Conservation (phyloP, 2,797 vertebrate species). For the Sebastes wilsoni region DNA sequence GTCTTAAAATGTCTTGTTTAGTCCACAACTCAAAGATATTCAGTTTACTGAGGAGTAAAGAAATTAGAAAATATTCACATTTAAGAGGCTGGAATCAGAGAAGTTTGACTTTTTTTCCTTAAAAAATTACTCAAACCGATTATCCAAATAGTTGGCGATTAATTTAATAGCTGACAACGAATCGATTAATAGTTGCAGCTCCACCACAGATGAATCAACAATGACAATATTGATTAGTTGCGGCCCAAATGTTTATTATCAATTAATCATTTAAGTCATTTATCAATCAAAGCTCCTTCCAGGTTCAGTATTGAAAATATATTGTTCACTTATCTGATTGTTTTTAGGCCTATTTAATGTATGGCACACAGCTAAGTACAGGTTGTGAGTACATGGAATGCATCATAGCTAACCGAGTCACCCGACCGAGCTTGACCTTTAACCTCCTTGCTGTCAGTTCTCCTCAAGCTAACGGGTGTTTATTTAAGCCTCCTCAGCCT, state of each 20-base stretch:
- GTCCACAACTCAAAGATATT: not conserved
- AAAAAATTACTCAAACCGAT: not conserved
- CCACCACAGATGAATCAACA: not conserved
- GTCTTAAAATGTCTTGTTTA: not conserved
- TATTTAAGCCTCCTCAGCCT: conserved; percentile 32
- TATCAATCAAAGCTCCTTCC: not conserved
- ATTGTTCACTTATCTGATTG: not conserved
- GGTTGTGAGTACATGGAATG: conserved; percentile 32
- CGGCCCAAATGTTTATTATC: not conserved
- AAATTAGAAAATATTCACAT: not conserved
- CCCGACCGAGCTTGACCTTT: conserved; percentile 45
- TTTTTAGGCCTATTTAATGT: not conserved
- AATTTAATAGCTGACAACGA: not conserved
- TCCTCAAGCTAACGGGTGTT: conserved; percentile 29
- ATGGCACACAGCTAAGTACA: not conserved
- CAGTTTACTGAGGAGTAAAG: not conserved
- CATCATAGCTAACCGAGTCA: conserved; percentile 23
- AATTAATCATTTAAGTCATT: not conserved
- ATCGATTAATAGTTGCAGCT: not conserved
- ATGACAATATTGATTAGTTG: not conserved
- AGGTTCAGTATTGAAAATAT: not conserved
- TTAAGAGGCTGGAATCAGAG: no score
- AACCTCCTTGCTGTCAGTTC: conserved; percentile 42
- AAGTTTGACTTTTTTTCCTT: not conserved
- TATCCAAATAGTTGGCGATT: not conserved